Percentiles rank a stretch among this genome's conserved stretches.
These are phyloP conservation scores for Nesometra sesokonis DNA, from an alignment of 35 echinoderm and acorn worm species.

Conservation along the genomic window DNA sequence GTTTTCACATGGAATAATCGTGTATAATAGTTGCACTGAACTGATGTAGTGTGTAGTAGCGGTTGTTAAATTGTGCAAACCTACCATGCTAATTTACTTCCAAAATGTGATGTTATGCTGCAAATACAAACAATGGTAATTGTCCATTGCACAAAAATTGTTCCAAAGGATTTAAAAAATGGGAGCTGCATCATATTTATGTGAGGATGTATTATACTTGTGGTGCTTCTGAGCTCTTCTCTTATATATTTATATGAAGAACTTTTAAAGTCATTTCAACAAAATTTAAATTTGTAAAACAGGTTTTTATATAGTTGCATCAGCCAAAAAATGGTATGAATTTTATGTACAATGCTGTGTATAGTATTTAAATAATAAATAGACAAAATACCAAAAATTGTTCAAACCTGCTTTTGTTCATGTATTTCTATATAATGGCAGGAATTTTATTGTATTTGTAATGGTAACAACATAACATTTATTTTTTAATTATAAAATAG, in stretches of 20 bases:
- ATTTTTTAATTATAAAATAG: not conserved
- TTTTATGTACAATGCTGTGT: not conserved
- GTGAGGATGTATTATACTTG: not conserved
- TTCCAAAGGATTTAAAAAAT: not conserved
- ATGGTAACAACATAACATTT: too few relatives aligned
- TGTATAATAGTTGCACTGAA: too few relatives aligned
- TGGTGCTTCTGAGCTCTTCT: not conserved
- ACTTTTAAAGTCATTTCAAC: too few relatives aligned
- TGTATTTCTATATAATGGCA: not conserved
- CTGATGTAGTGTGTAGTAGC: too few relatives aligned
- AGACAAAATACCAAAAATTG: not conserved
- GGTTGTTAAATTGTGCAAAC: too few relatives aligned
- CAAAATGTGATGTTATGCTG: not conserved
- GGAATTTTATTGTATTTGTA: not conserved
- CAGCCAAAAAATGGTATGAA: not conserved
- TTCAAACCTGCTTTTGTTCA: not conserved
- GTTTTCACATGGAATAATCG: too few relatives aligned
- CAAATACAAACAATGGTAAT: not conserved
- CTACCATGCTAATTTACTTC: not conserved
- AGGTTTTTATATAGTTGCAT: not conserved
- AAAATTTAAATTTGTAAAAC: too few relatives aligned
- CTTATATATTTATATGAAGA: not conserved
- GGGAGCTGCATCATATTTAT: not conserved
- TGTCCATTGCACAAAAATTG: not conserved
- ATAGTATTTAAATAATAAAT: not conserved